A percentile compares a stretch with the other conserved stretches of the same genome.
phyloP scores from a whole-genome alignment of 2,888 invertebrate genomes.

The Lasius platythorax region DNA sequence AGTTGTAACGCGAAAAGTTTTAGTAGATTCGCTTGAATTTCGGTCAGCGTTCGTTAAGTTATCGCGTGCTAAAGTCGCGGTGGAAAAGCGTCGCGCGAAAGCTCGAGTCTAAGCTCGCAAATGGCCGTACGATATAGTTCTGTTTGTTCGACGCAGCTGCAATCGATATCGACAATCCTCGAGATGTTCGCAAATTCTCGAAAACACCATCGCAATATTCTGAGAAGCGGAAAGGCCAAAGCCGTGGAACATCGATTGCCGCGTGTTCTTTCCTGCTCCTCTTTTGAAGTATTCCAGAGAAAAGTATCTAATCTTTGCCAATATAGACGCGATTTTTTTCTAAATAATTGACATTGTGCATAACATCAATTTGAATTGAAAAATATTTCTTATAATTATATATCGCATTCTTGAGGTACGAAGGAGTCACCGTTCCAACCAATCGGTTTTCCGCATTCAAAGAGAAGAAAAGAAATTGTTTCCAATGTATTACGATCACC shows the following conservation, averaged over 20 bases:
- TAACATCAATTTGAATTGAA: background rate
- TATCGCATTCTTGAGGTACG: background rate
- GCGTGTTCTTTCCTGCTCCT: background rate
- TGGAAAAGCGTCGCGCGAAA: constrained; percentile 1
- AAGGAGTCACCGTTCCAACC: background rate
- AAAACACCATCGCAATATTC: constrained; percentile 20
- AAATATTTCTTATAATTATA: background rate
- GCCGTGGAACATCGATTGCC: background rate
- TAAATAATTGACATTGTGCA: background rate
- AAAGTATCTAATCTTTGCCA: background rate
- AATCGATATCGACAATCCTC: constrained; percentile 37
- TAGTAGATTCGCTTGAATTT: constrained; percentile 11
- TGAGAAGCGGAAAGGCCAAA: background rate
- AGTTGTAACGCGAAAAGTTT: constrained; percentile 8
- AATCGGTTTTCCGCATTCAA: background rate
- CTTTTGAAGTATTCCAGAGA: background rate
- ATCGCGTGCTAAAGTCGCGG: background rate
- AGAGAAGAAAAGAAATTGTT: background rate
- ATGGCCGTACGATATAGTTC: constrained; percentile 10
- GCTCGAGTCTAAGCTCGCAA: constrained; percentile 14
- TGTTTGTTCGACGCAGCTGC: constrained; percentile 27
- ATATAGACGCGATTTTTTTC: background rate
- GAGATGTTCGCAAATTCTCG: constrained; percentile 27
- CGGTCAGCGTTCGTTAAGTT: constrained; percentile 9
- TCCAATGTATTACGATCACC: background rate